phyloP scores from a whole-genome alignment of 2,113 vertebrate genomes.

The Cyprinus carpio region DNA sequence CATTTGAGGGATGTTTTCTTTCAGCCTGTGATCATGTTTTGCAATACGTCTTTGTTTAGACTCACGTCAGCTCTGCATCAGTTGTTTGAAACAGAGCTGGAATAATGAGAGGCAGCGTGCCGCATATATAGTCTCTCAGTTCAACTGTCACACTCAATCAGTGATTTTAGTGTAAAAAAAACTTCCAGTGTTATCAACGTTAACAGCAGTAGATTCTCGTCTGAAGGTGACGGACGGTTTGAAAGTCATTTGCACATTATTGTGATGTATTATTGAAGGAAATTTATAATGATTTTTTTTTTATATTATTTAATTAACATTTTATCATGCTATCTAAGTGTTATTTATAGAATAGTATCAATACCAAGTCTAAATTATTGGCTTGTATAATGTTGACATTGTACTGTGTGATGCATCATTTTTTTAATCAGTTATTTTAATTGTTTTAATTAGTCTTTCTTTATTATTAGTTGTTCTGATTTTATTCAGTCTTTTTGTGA shows the following conservation, averaged over 20 bases:
- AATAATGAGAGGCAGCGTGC: slow-evolving; percentile 55
- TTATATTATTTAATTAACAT: neutral
- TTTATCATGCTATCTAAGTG: neutral
- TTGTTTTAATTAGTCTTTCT: neutral
- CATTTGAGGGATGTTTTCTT: slow-evolving; percentile 27
- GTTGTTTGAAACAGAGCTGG: slow-evolving; percentile 32
- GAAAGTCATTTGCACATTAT: neutral
- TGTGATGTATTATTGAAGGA: neutral
- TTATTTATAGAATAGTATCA: neutral
- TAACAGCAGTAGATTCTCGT: neutral
- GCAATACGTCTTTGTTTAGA: neutral
- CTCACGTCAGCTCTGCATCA: neutral
- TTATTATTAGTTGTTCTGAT: neutral
- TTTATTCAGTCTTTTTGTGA: neutral
- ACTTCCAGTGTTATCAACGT: neutral
- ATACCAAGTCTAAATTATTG: neutral
- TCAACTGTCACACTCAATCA: slow-evolving; percentile 52
- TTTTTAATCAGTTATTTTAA: no score
- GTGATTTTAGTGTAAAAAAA: slow-evolving; percentile 50
- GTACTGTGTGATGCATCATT: no score
- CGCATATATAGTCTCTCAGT: slow-evolving; percentile 48
- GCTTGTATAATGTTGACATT: no score
- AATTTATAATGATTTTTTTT: neutral
- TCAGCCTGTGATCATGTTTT: neutral
- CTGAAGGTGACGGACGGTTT: neutral